Conservation (phyloP, 1,140 invertebrate species). For the Arion vulgaris region DNA sequence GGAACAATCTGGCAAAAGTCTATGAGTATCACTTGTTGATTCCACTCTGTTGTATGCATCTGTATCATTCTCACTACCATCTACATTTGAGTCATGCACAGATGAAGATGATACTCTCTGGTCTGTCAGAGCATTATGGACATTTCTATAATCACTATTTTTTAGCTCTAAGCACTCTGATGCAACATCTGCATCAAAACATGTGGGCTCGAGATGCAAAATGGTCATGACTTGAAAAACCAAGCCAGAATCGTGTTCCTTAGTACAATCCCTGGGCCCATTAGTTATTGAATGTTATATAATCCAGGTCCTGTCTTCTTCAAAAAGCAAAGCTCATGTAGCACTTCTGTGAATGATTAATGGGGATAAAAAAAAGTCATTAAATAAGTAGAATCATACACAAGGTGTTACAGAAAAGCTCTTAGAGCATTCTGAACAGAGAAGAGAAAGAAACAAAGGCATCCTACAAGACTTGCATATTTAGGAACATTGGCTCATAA, state of each 20-base stretch:
- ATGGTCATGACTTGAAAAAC: neutral
- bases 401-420: too few species aligned
- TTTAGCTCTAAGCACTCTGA: neutral
- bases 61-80: neutral
- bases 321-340: neutral
- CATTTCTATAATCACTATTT: neutral
- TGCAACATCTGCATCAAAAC: neutral
- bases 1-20: neutral
- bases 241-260: neutral
- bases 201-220: neutral
- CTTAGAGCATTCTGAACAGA: too few species aligned
- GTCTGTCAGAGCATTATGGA: neutral
- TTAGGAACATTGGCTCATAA: too few species aligned
- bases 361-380: too few species aligned
- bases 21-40: neutral
- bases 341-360: neutral
- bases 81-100: neutral
- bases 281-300: neutral
- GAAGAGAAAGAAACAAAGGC: too few species aligned
- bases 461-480: too few species aligned
- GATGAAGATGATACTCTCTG: neutral
- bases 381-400: too few species aligned
- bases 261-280: neutral
- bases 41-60: slow-evolving; percentile 2
- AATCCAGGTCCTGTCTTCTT: neutral